These are phyloP conservation scores for Drosophila falleni DNA, from an alignment of 2,888 invertebrate species.

Conservation along the genomic window DNA sequence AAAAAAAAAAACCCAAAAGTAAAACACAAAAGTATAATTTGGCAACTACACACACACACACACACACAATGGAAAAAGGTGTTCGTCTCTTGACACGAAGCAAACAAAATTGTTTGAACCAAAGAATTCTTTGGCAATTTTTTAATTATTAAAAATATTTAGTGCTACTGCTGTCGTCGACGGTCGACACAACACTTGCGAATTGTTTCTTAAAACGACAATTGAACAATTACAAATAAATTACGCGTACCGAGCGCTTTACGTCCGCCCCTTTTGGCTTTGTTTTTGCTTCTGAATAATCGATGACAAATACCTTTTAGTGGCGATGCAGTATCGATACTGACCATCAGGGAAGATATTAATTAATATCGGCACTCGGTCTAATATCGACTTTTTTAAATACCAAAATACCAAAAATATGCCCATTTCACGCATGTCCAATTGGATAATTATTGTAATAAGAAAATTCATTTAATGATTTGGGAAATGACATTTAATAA, in stretches of 20 bases:
- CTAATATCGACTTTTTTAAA: constrained; percentile 28
- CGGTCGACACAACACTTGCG: constrained; percentile 24
- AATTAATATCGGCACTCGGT: constrained; percentile 14
- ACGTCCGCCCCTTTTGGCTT: constrained; percentile 66
- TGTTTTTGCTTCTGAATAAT: constrained; percentile 60
- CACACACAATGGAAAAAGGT: constrained; percentile 26
- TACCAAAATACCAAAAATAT: too few relatives aligned
- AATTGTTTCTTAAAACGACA: constrained; percentile 37
- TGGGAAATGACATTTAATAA: too few relatives aligned
- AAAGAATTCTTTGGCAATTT: constrained; percentile 3
- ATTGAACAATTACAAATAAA: constrained; percentile 51
- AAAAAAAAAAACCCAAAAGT: constrained; percentile 5
- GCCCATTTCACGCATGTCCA: too few relatives aligned
- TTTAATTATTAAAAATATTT: constrained; percentile 9
- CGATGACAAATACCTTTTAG: constrained; percentile 46
- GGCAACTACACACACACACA: constrained; percentile 29
- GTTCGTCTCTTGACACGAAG: constrained; percentile 9
- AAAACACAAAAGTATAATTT: constrained; percentile 22
- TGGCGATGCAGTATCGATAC: constrained; percentile 37
- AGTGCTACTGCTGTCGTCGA: constrained; percentile 24
- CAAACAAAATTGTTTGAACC: constrained; percentile 11
- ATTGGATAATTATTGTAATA: too few relatives aligned
- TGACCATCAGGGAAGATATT: constrained; percentile 26
- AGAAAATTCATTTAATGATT: too few relatives aligned
- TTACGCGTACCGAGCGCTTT: constrained; percentile 62